Percentiles rank a stretch among this genome's conserved stretches.
Conservation (phyloP, 1,140 invertebrate species). For the Achatina immaculata region DNA sequence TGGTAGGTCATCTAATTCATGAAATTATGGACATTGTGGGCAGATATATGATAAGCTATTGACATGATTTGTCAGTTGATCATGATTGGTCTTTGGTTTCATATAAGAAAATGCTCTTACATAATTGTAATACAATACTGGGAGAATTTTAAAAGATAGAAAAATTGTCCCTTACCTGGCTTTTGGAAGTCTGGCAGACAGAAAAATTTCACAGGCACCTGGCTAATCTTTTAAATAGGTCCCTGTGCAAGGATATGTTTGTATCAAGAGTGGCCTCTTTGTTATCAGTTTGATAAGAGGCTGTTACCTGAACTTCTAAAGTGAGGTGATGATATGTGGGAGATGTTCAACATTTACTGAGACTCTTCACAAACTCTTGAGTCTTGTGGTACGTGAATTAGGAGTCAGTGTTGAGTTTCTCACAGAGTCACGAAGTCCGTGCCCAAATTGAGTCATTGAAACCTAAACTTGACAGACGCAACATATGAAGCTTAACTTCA, state of each 20-base stretch:
- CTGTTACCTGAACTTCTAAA: not conserved
- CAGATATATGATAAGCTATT: too few relatives aligned
- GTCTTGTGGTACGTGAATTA: not conserved
- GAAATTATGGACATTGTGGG: too few relatives aligned
- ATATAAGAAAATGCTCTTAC: too few relatives aligned
- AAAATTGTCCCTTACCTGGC: conserved; percentile 15
- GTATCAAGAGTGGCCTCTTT: not conserved
- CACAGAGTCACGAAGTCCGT: not conserved
- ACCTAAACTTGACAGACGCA: too few relatives aligned
- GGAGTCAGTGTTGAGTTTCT: not conserved
- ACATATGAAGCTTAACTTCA: too few relatives aligned
- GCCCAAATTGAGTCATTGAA: too few relatives aligned
- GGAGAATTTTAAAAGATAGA: too few relatives aligned
- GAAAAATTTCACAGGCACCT: not conserved
- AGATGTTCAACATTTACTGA: not conserved
- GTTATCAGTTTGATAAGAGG: conserved; percentile 4
- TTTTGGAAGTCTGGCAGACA: not conserved
- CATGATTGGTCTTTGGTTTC: too few relatives aligned
- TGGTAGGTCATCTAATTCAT: too few relatives aligned
- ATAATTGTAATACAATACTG: too few relatives aligned
- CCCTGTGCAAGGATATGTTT: not conserved
- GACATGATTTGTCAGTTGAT: too few relatives aligned
- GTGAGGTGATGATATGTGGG: not conserved
- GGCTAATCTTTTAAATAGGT: not conserved
- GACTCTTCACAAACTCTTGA: not conserved